These are phyloP conservation scores for Gambusia holbrooki DNA, from an alignment of 2,113 vertebrate species.

Conservation along the genomic window DNA sequence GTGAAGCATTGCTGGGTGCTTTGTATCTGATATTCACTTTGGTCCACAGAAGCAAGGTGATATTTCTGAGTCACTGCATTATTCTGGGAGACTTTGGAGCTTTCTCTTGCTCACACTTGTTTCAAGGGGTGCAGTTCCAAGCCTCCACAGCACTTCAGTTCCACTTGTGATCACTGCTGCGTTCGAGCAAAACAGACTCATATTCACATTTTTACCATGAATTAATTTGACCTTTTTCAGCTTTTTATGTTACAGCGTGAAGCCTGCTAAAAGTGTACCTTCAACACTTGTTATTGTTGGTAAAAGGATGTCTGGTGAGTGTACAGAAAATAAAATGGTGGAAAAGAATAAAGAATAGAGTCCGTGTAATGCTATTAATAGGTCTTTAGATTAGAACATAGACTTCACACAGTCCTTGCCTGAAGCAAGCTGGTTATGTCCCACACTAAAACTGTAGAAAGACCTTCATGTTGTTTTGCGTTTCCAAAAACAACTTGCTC, in stretches of 20 bases:
- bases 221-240: slow-evolving; percentile 40
- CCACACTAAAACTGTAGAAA: slow-evolving; percentile 41
- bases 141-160: slow-evolving; percentile 46
- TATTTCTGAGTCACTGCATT: slow-evolving; percentile 71
- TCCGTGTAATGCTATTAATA: slow-evolving; percentile 63
- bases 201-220: slow-evolving; percentile 40
- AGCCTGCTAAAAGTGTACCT: slow-evolving; percentile 1
- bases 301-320: slow-evolving; percentile 9
- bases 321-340: background rate
- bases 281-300: slow-evolving; percentile 2
- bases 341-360: slow-evolving; percentile 4
- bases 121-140: slow-evolving; percentile 45
- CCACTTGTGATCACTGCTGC: slow-evolving; percentile 65
- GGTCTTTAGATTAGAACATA: slow-evolving; percentile 61
- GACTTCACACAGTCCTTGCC: slow-evolving; percentile 63
- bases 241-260: slow-evolving; percentile 1
- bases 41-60: slow-evolving; percentile 64
- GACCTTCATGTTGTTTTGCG: slow-evolving; percentile 19
- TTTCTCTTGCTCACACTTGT: slow-evolving; percentile 54
- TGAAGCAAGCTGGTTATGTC: slow-evolving; percentile 52
- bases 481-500: slow-evolving; percentile 47
- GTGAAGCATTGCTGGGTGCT: slow-evolving; percentile 54
- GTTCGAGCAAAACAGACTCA: slow-evolving; percentile 62
- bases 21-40: slow-evolving; percentile 70
- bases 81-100: slow-evolving; percentile 67